phyloP scores from a whole-genome alignment of 53 echinoderm and acorn worm species.

The Echinometra lucunter region DNA sequence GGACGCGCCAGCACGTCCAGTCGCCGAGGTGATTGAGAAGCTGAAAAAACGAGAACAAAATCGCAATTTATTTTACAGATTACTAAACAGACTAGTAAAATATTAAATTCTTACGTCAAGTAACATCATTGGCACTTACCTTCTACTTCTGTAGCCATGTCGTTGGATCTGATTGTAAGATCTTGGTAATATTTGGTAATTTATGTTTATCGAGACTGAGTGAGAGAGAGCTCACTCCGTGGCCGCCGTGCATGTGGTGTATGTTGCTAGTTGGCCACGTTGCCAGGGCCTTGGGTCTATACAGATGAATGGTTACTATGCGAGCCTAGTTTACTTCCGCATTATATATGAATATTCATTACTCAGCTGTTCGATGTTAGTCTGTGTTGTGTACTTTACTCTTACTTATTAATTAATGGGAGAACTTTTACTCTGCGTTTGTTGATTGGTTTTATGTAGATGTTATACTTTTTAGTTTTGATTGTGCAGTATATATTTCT shows the following conservation, averaged over 20 bases:
- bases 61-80: conserved; percentile 15
- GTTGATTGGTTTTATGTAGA: not conserved
- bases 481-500: not conserved
- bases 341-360: conserved; percentile 37
- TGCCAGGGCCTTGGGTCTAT: not conserved
- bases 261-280: not conserved
- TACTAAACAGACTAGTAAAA: not conserved
- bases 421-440: not conserved
- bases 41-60: conserved; percentile 37
- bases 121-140: not conserved
- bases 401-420: not conserved
- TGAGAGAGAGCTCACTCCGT: not conserved
- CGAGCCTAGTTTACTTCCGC: conserved; percentile 34
- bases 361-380: not conserved
- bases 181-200: not conserved
- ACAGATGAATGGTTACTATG: conserved; percentile 36
- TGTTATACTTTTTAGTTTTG: not conserved
- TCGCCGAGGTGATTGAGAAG: conserved; percentile 60
- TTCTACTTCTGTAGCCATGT: conserved; percentile 53
- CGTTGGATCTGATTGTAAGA: not conserved
- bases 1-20: conserved; percentile 85
- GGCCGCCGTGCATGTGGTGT: not conserved
- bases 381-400: not conserved
- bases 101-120: not conserved
- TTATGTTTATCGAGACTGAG: not conserved